Evolutionary conservation across 2,888 invertebrate genomes (phyloP).

Genomic region (Taphrorychus bicolor): DNA sequence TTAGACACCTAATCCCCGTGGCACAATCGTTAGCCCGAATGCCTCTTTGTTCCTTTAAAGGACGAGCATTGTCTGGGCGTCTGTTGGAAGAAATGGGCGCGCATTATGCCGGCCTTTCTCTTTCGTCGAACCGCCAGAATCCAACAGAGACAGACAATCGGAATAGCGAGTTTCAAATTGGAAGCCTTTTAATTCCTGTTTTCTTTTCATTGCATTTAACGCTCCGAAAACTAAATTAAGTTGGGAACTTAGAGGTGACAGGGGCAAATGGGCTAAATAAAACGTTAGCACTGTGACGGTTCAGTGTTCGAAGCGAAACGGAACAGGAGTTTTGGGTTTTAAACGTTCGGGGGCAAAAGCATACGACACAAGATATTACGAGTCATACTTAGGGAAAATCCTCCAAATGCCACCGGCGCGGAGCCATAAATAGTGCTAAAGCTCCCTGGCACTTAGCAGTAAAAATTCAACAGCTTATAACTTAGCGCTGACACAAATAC

Average conservation of each 20-base stretch:
- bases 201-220: conserved; percentile 15
- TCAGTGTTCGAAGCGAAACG: not conserved
- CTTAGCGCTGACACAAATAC: conserved; percentile 21
- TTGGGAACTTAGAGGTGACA: conserved; percentile 5
- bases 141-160: conserved; percentile 1
- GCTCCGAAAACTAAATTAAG: conserved; percentile 12
- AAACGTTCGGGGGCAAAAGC: too few species aligned
- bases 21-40: conserved; percentile 15
- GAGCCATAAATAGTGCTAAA: conserved; percentile 10
- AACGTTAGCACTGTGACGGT: not conserved
- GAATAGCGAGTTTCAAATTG: conserved; percentile 7
- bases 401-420: not conserved
- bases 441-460: conserved; percentile 18
- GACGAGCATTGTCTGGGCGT: conserved; percentile 11
- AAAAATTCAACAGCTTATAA: conserved; percentile 23
- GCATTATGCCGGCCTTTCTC: conserved; percentile 13
- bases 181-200: conserved; percentile 15
- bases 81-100: conserved; percentile 15
- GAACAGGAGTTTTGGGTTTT: too few species aligned
- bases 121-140: not conserved
- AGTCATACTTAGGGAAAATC: conserved; percentile 8
- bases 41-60: conserved; percentile 20
- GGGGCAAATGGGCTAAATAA: conserved; percentile 6
- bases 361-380: not conserved
- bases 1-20: conserved; percentile 18